These are phyloP conservation scores for Hoplodrina ambigua DNA, from an alignment of 2,888 invertebrate genomes.

Conservation along the genomic window DNA sequence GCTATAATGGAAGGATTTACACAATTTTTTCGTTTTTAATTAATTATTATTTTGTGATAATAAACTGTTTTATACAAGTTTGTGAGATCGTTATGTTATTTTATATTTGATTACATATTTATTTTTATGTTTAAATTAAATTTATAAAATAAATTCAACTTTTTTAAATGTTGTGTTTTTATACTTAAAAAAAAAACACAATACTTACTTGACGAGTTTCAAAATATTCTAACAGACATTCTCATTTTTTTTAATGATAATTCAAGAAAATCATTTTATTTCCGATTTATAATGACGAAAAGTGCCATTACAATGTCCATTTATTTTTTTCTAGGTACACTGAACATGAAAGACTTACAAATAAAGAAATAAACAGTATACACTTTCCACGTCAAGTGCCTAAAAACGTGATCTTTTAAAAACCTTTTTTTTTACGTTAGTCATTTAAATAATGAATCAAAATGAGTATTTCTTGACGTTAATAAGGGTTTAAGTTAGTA, in stretches of 20 bases:
- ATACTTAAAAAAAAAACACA: conserved; percentile 8
- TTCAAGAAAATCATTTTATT: neutral
- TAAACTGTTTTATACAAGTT: conserved; percentile 29
- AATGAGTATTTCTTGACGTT: neutral
- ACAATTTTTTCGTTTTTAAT: conserved; percentile 34
- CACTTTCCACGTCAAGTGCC: neutral
- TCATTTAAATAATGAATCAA: neutral
- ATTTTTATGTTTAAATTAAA: conserved; percentile 7
- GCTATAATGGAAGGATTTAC: conserved; percentile 56
- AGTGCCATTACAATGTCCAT: neutral
- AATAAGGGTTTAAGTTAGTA: neutral
- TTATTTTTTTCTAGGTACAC: conserved; percentile 1
- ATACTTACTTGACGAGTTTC: neutral
- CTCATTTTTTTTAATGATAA: neutral
- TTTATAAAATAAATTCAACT: neutral
- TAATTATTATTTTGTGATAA: conserved; percentile 23
- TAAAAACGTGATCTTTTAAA: neutral
- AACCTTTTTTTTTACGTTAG: neutral
- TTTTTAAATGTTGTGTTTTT: neutral
- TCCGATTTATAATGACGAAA: conserved; percentile 2
- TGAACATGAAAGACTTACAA: neutral
- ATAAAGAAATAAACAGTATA: neutral
- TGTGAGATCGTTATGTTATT: conserved; percentile 13
- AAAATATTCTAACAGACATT: neutral
- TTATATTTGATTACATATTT: neutral